These are phyloP conservation scores for Macrosteles quadrilineatus DNA, from an alignment of 1,140 invertebrate genomes.

Conservation along the genomic window DNA sequence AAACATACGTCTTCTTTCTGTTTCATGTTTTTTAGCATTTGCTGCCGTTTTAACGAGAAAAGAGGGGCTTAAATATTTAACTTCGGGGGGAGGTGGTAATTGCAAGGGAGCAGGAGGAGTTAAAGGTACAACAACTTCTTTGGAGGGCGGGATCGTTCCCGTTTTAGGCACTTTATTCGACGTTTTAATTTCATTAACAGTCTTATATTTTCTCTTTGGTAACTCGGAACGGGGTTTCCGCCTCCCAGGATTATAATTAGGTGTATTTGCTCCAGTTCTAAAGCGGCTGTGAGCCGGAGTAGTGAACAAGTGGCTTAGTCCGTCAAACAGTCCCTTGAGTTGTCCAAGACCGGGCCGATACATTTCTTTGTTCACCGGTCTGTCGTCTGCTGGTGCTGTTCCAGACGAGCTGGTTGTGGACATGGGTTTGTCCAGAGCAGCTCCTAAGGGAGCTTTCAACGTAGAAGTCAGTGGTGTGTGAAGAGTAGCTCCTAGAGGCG, in stretches of 20 bases:
- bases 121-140: background rate
- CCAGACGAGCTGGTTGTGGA: background rate
- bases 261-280: slow-evolving; percentile 14
- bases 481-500: background rate
- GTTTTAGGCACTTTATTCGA: slow-evolving; percentile 26
- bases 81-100: slow-evolving; percentile 4
- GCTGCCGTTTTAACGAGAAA: slow-evolving; percentile 65
- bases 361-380: slow-evolving; percentile 40
- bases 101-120: background rate
- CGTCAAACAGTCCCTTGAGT: slow-evolving; percentile 77
- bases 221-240: slow-evolving; percentile 13
- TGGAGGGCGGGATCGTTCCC: background rate
- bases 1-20: slow-evolving; percentile 46
- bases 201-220: slow-evolving; percentile 20
- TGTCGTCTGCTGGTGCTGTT: background rate
- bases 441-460: background rate
- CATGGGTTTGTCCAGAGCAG: background rate
- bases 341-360: slow-evolving; percentile 60
- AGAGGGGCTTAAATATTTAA: slow-evolving; percentile 59
- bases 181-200: background rate
- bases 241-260: slow-evolving; percentile 24
- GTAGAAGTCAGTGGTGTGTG: background rate
- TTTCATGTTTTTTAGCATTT: slow-evolving; percentile 61
- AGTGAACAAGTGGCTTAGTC: slow-evolving; percentile 81
- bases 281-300: slow-evolving; percentile 60